Conservation (phyloP, 2,113 vertebrate genomes). For the Danionella cerebrum region DNA sequence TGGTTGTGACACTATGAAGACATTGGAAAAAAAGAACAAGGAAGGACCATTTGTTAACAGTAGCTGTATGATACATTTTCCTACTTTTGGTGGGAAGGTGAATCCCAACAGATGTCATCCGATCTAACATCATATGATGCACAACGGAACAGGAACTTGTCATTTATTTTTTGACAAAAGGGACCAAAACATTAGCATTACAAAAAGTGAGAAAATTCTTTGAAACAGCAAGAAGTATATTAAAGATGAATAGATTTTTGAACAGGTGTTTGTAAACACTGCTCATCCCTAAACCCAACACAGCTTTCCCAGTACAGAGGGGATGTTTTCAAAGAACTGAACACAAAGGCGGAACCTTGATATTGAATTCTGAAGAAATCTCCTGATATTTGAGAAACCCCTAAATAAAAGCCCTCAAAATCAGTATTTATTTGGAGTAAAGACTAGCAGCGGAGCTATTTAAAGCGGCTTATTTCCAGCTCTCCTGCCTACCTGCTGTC, state of each 20-base stretch:
- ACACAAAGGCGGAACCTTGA: not conserved
- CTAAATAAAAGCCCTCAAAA: constrained; percentile 7
- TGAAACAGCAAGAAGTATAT: not conserved
- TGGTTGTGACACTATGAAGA: too few species aligned
- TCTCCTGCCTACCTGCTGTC: constrained; percentile 13
- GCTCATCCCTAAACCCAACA: not conserved
- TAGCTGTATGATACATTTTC: too few species aligned
- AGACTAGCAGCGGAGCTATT: constrained; percentile 23
- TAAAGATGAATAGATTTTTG: not conserved
- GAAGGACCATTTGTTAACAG: too few species aligned
- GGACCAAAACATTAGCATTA: not conserved
- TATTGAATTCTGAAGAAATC: not conserved
- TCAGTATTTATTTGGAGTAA: constrained; percentile 17
- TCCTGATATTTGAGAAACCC: constrained; percentile 1
- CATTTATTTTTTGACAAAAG: too few species aligned
- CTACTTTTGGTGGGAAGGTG: too few species aligned
- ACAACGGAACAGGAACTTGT: too few species aligned
- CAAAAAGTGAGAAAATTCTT: not conserved
- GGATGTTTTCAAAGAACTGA: not conserved
- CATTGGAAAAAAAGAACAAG: too few species aligned
- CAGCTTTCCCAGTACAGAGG: not conserved
- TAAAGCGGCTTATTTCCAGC: constrained; percentile 33
- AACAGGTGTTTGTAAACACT: not conserved
- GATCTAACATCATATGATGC: too few species aligned
- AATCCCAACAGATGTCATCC: too few species aligned